Conservation (phyloP, 2,888 invertebrate genomes). For the Globia sparganii region DNA sequence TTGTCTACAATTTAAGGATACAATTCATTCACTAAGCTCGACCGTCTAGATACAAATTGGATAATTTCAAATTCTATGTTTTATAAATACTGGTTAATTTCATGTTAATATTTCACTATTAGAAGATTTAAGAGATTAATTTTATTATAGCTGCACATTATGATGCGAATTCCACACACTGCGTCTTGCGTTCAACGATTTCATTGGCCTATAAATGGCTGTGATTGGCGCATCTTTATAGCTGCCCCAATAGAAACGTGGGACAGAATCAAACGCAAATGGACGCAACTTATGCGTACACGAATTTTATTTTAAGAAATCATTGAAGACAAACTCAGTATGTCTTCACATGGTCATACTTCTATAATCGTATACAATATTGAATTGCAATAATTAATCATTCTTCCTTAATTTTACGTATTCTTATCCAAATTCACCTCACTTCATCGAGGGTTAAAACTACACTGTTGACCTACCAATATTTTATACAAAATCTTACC, state of each 20-base stretch:
- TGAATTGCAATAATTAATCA: slow-evolving; percentile 7
- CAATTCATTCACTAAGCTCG: slow-evolving; percentile 30
- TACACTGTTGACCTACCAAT: slow-evolving; percentile 36
- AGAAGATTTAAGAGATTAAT: slow-evolving; percentile 12
- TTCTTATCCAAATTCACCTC: slow-evolving; percentile 19
- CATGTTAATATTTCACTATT: slow-evolving; percentile 35
- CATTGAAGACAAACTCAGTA: not conserved
- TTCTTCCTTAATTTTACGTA: slow-evolving; percentile 25
- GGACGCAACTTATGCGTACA: not conserved
- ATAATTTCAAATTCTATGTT: slow-evolving; percentile 12
- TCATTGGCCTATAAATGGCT: not conserved
- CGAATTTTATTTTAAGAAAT: slow-evolving; percentile 8
- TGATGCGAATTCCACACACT: not conserved
- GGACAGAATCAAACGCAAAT: not conserved
- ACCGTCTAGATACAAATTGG: slow-evolving; percentile 16
- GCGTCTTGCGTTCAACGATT: slow-evolving; percentile 8
- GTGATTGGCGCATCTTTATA: not conserved
- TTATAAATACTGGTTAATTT: slow-evolving; percentile 33
- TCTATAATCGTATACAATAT: slow-evolving; percentile 37
- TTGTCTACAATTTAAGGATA: slow-evolving; percentile 27
- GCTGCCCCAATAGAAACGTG: not conserved
- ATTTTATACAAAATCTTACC: slow-evolving; percentile 31
- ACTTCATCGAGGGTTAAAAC: not conserved
- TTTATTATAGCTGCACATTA: slow-evolving; percentile 40
- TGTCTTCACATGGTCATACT: not conserved